A percentile compares a stretch with the other conserved stretches of the same genome.
Conservation (phyloP, 2,888 invertebrate genomes). For the Mythimna pallens region DNA sequence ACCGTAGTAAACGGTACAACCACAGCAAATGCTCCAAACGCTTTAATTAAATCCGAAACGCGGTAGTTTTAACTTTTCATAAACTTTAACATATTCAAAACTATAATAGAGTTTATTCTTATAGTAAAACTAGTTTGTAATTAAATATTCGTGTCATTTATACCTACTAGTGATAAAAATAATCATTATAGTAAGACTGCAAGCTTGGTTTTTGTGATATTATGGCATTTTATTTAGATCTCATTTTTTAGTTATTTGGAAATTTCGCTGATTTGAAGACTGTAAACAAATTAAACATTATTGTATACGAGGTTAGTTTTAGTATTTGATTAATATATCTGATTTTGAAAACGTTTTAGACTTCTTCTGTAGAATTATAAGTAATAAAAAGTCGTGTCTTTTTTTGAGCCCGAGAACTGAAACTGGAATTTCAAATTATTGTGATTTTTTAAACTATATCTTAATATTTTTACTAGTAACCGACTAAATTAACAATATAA, state of each 20-base stretch:
- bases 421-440: neutral
- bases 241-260: constrained; percentile 53
- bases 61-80: neutral
- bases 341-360: constrained; percentile 8
- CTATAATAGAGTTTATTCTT: constrained; percentile 17
- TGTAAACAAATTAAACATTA: constrained; percentile 49
- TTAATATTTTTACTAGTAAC: neutral
- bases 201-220: constrained; percentile 62
- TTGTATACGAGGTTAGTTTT: constrained; percentile 65
- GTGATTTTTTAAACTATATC: neutral
- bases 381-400: neutral
- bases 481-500: neutral
- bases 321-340: constrained; percentile 21
- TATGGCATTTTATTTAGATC: constrained; percentile 63
- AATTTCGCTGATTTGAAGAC: constrained; percentile 51
- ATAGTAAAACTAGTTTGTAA: constrained; percentile 24
- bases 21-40: neutral
- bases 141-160: constrained; percentile 14
- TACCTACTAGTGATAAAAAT: constrained; percentile 30
- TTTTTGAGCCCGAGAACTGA: constrained; percentile 11
- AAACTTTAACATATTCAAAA: neutral
- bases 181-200: constrained; percentile 51
- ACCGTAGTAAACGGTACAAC: too few relatives aligned
- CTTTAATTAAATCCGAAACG: neutral
- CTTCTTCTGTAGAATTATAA: neutral